phyloP scores from a whole-genome alignment of 2,113 vertebrate species.

The Sporophila hypoxantha region DNA sequence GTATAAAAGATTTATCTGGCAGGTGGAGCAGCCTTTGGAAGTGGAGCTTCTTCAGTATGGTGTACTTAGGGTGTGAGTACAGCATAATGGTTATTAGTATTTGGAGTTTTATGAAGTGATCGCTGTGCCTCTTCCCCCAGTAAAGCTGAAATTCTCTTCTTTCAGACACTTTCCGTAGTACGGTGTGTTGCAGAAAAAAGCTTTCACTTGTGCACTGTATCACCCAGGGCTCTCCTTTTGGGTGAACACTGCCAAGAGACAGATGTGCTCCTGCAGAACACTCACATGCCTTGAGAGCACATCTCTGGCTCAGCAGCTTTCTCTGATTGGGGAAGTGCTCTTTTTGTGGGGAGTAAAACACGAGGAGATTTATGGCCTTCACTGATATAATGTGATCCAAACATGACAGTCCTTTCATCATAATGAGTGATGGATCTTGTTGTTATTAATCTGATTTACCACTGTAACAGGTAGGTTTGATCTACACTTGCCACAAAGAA shows the following conservation, averaged over 20 bases:
- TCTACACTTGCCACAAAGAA: neutral
- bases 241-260: neutral
- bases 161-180: neutral
- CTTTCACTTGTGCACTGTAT: neutral
- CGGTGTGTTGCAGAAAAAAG: neutral
- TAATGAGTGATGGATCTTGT: neutral
- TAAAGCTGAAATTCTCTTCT: neutral
- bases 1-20: neutral
- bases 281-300: neutral
- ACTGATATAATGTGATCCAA: neutral
- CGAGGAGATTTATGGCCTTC: neutral
- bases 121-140: neutral
- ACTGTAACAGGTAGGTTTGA: neutral
- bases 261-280: neutral
- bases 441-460: neutral
- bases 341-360: neutral
- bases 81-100: neutral
- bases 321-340: neutral
- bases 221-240: neutral
- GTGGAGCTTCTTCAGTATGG: neutral
- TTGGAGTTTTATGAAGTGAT: neutral
- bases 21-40: neutral
- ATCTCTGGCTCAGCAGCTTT: neutral
- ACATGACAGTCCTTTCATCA: neutral
- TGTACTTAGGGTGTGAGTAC: neutral